A percentile compares a stretch with the other conserved stretches of the same genome.
Conservation (phyloP, 2,888 invertebrate genomes). For the Tenthredo distinguenda region DNA sequence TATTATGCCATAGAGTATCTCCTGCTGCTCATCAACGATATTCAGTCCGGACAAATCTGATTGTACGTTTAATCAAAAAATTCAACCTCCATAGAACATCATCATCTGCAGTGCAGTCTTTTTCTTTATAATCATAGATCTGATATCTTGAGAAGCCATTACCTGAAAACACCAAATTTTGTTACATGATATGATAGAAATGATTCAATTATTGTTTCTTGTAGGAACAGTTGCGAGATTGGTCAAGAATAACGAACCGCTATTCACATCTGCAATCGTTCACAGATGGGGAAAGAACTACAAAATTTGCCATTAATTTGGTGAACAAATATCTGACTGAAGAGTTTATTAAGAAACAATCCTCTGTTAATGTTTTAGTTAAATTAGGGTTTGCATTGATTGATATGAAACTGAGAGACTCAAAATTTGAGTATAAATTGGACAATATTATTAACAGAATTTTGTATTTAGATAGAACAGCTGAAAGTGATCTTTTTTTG, state of each 20-base stretch:
- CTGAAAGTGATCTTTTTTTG: constrained; percentile 63
- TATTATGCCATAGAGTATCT: constrained; percentile 69
- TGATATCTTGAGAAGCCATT: not conserved
- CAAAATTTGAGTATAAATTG: constrained; percentile 58
- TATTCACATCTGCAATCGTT: constrained; percentile 61
- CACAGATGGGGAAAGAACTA: constrained; percentile 59
- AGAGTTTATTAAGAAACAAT: constrained; percentile 59
- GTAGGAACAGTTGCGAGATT: constrained; percentile 69
- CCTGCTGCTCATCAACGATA: constrained; percentile 71
- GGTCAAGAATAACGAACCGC: constrained; percentile 61
- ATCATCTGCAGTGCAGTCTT: not conserved
- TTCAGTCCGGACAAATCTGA: constrained; percentile 67
- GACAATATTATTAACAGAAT: constrained; percentile 65
- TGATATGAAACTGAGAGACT: constrained; percentile 57
- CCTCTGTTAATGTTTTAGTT: constrained; percentile 60
- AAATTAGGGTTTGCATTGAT: constrained; percentile 63
- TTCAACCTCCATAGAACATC: not conserved
- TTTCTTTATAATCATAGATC: not conserved
- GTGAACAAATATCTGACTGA: constrained; percentile 65
- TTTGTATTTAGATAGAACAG: constrained; percentile 58
- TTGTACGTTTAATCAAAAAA: constrained; percentile 64
- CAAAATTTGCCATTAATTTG: constrained; percentile 60
- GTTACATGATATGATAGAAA: not conserved
- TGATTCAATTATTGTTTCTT: constrained; percentile 45
- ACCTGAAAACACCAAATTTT: not conserved